Evolutionary conservation across 2,888 invertebrate species (phyloP).

Genomic region (Thelaira solivaga): DNA sequence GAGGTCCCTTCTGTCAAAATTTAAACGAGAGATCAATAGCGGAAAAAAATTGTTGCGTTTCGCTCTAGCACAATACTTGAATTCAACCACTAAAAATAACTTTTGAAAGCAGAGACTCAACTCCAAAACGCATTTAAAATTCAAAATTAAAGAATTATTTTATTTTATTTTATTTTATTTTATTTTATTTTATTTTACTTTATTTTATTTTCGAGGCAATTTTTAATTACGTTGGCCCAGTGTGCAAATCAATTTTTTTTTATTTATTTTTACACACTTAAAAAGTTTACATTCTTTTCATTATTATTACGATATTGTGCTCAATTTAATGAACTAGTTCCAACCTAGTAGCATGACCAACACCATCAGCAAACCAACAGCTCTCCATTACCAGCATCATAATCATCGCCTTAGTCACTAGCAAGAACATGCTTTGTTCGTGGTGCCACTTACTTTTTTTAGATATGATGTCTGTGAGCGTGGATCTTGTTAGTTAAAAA

Average conservation of each 20-base stretch:
- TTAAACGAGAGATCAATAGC: no score
- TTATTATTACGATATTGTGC: slow-evolving; percentile 46
- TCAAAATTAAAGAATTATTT: no score
- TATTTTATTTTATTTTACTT: no score
- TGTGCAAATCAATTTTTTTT: not conserved
- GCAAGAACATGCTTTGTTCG: not conserved
- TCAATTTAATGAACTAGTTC: slow-evolving; percentile 51
- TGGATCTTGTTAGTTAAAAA: slow-evolving; percentile 9
- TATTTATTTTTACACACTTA: not conserved
- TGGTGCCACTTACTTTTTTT: slow-evolving; percentile 10
- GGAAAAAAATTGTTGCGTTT: no score
- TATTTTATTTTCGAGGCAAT: no score
- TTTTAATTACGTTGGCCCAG: no score
- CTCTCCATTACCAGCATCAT: not conserved
- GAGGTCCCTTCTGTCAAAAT: no score
- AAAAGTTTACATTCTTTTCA: not conserved
- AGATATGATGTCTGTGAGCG: not conserved
- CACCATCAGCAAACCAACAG: not conserved
- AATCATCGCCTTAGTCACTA: not conserved
- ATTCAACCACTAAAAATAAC: no score
- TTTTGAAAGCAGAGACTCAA: no score
- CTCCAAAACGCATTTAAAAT: no score
- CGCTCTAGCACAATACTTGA: no score
- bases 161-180: no score
- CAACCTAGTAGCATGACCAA: slow-evolving; percentile 29